Base-by-base conservation (phyloP, 2,113 vertebrate species). In the Lampris incognitus region DNA sequence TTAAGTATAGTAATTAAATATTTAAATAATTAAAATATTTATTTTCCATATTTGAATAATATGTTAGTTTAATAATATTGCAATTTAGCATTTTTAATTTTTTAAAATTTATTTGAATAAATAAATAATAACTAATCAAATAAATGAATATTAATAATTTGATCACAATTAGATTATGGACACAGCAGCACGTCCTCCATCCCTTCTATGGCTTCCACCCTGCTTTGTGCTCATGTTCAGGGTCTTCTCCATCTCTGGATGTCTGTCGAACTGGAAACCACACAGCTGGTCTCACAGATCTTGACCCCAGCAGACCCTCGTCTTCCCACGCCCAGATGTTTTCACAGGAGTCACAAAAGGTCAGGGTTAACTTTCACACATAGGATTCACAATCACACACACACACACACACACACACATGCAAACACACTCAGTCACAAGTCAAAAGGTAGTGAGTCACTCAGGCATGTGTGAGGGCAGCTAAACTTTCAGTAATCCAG, bases 381-480 rank as follows among this genome's bases (percentile, higher is more conserved):
- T 38, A 39, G 48, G 7, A 13, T 42, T 57, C 5, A 41, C 44
- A 66, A 63, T 51, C 42, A 60, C 36, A 2, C 44, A 50, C 51
- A 57, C 24, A 10, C 40, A 5, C 39, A 51, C n/a, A 59, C 4
- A 54, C 24, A 63, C 24, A 56, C 37, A 59, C 40, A 51, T 40
- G 57, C 51, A 38, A 66, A 66, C 65, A 69, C 64, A 24, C 44
- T 36, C 42, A 56, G 57, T 65, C 76, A 75, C 56, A 37, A 66
- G 70, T 88, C 74, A 67, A 85, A 73, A 69, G 75, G 37, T 36
- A 46, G 38, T 92, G 86, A 93, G 75, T 94, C 91, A 93, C 62
- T 68, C 52, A 9, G 72, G 60, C 79, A 55, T 77, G 59, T 67
- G 63, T 61, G 75, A 72, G 39, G 73, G 76, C 64, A 58, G 46